phyloP scores from a whole-genome alignment of 2,888 invertebrate species.

The Yponomeuta evonymella region DNA sequence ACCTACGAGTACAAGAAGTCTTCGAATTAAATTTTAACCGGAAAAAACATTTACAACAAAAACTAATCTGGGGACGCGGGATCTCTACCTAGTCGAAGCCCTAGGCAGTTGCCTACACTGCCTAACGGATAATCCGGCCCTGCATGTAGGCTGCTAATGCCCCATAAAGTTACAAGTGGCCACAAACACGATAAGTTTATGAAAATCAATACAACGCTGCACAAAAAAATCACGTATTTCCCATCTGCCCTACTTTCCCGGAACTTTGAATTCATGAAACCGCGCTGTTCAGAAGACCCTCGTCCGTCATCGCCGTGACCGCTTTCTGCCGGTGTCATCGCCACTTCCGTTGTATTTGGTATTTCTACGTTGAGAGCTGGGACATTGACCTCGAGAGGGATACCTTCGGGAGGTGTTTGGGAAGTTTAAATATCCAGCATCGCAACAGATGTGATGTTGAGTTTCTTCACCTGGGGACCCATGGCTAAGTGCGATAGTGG shows the following conservation, averaged over 20 bases:
- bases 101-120: too few relatives aligned
- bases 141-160: too few relatives aligned
- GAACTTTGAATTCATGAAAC: slow-evolving; percentile 6
- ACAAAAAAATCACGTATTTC: not conserved
- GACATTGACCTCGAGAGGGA: slow-evolving; percentile 22
- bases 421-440: not conserved
- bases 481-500: too few relatives aligned
- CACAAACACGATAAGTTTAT: not conserved
- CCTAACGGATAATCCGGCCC: too few relatives aligned
- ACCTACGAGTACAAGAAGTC: too few relatives aligned
- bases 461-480: too few relatives aligned
- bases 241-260: slow-evolving; percentile 5
- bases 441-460: too few relatives aligned
- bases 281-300: not conserved
- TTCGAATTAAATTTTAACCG: too few relatives aligned
- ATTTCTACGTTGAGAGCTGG: slow-evolving; percentile 16
- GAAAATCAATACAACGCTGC: too few relatives aligned
- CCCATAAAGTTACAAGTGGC: not conserved
- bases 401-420: slow-evolving; percentile 2
- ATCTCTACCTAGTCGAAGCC: too few relatives aligned
- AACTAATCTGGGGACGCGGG: too few relatives aligned
- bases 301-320: slow-evolving; percentile 19
- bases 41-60: too few relatives aligned
- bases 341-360: slow-evolving; percentile 1
- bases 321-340: slow-evolving; percentile 17